A percentile compares a stretch with the other conserved stretches of the same genome.
Conservation (phyloP, 2,113 vertebrate genomes). For the Cavia aperea region DNA sequence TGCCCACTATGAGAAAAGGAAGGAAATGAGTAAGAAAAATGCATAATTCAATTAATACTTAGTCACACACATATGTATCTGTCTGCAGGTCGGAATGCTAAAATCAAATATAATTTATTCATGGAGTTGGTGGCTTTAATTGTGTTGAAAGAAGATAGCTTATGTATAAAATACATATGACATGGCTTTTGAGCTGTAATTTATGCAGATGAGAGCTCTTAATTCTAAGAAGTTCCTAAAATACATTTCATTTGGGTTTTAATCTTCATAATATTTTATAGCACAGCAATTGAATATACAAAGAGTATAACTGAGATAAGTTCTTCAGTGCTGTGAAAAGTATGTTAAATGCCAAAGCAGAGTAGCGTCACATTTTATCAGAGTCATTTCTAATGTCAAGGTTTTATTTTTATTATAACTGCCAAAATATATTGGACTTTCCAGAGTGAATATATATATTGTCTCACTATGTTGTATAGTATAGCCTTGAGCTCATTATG, state of each 20-base stretch:
- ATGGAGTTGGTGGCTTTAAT: slow-evolving; percentile 11
- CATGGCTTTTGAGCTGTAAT: slow-evolving; percentile 27
- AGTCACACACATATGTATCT: not conserved
- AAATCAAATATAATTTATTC: slow-evolving; percentile 48
- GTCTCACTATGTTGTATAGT: not conserved
- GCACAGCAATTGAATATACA: slow-evolving; percentile 20
- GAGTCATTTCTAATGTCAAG: not conserved
- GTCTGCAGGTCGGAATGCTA: slow-evolving; percentile 39
- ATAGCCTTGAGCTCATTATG: not conserved
- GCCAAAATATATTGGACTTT: not conserved
- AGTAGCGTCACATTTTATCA: not conserved
- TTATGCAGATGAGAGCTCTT: slow-evolving; percentile 41
- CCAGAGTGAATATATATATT: too few relatives aligned
- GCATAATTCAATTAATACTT: slow-evolving; percentile 10
- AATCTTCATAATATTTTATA: slow-evolving; percentile 39
- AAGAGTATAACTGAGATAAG: slow-evolving; percentile 10
- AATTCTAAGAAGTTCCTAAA: slow-evolving; percentile 23
- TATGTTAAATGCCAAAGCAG: slow-evolving; percentile 29
- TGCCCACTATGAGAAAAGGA: not conserved
- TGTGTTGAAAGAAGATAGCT: not conserved
- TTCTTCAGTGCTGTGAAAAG: not conserved
- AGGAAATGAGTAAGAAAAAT: slow-evolving; percentile 35
- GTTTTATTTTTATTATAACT: slow-evolving; percentile 14
- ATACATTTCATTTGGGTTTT: slow-evolving; percentile 38
- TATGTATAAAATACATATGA: slow-evolving; percentile 25